Percentiles rank a stretch among this genome's conserved stretches.
Conservation (phyloP, 2,797 vertebrate genomes). For the Knipowitschia caucasica region DNA sequence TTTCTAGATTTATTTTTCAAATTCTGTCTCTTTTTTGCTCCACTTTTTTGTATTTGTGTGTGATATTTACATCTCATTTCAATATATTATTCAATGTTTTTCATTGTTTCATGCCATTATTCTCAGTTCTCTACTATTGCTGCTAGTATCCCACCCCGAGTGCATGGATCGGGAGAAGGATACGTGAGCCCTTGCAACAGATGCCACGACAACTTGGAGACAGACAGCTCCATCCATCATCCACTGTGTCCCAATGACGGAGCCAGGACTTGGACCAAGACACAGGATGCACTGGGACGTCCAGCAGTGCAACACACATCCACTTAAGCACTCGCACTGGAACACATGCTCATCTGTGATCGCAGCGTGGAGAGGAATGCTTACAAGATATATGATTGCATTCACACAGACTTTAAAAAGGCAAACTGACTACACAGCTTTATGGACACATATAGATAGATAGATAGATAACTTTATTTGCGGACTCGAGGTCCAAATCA, state of each 20-base stretch:
- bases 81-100: too few relatives aligned
- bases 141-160: constrained; percentile 32
- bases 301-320: constrained; percentile 48
- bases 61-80: not conserved
- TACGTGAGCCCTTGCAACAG: constrained; percentile 60
- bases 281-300: constrained; percentile 43
- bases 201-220: constrained; percentile 66
- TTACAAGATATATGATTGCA: too few relatives aligned
- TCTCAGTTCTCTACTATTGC: constrained; percentile 23
- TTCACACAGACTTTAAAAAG: too few relatives aligned
- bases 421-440: too few relatives aligned
- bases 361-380: constrained; percentile 17
- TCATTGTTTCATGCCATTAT: too few relatives aligned
- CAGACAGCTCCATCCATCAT: constrained; percentile 72
- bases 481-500: too few relatives aligned
- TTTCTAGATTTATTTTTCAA: too few relatives aligned
- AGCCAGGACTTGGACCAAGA: constrained; percentile 56
- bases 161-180: constrained; percentile 33
- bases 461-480: too few relatives aligned
- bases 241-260: constrained; percentile 60
- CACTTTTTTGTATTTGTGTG: too few relatives aligned
- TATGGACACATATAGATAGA: too few relatives aligned
- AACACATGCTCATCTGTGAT: constrained; percentile 29
- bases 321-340: constrained; percentile 39
- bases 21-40: too few relatives aligned